A percentile compares a stretch with the other conserved stretches of the same genome.
phyloP scores from a whole-genome alignment of 2,113 vertebrate species.

The Gobius niger region DNA sequence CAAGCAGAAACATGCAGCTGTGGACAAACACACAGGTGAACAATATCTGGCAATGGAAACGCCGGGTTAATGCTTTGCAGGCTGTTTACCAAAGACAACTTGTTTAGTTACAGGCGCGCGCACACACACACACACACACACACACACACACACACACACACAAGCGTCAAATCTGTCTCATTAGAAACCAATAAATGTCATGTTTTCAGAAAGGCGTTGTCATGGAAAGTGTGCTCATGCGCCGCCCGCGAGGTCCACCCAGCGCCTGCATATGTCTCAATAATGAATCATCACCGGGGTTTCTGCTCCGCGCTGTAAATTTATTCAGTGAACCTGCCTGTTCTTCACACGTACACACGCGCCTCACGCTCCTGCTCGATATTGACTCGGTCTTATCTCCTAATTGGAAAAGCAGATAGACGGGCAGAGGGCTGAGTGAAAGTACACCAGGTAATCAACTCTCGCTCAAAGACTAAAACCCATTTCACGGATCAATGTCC shows the following conservation, averaged over 20 bases:
- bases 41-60: constrained; percentile 42
- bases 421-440: constrained; percentile 63
- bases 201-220: constrained; percentile 53
- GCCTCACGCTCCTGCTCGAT: constrained; percentile 43
- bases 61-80: constrained; percentile 50
- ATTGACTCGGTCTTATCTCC: constrained; percentile 79
- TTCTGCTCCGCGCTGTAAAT: constrained; percentile 36
- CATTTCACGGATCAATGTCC: constrained; percentile 81
- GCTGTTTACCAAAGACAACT: constrained; percentile 29
- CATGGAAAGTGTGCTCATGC: constrained; percentile 50
- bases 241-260: constrained; percentile 29
- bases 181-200: constrained; percentile 27
- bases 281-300: constrained; percentile 19
- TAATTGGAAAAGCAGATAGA: constrained; percentile 80
- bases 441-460: constrained; percentile 78
- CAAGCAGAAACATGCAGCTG: not conserved
- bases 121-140: constrained; percentile 15
- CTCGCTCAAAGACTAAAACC: constrained; percentile 74
- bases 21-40: constrained; percentile 23
- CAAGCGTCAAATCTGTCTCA: constrained; percentile 10
- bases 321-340: constrained; percentile 27
- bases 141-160: constrained; percentile 18
- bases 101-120: constrained; percentile 40
- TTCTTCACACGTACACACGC: constrained; percentile 20
- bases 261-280: constrained; percentile 17